Evolutionary conservation across 1,140 invertebrate species (phyloP).

Genomic region (Diorhabda elongata): DNA sequence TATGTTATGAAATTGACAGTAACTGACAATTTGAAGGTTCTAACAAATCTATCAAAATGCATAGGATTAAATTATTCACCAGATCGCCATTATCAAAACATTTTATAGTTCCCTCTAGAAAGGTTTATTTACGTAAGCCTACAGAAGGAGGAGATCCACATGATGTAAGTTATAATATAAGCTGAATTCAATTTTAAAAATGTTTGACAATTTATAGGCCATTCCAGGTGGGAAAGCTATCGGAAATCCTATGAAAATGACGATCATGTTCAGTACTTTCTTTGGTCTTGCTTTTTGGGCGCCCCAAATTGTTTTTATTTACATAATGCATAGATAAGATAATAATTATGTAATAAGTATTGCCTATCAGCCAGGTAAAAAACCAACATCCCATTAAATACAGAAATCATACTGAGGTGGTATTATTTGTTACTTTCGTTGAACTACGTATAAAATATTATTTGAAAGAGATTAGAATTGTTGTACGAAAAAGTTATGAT

Average conservation of each 20-base stretch:
- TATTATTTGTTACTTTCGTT: no score
- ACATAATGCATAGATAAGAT: constrained; percentile 26
- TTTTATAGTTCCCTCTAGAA: background rate
- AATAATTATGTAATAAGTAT: background rate
- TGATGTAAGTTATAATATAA: constrained; percentile 1
- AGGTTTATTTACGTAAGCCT: background rate
- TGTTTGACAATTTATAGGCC: background rate
- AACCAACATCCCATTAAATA: no score
- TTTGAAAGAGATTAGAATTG: no score
- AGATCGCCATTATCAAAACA: background rate
- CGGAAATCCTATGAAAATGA: constrained; percentile 20
- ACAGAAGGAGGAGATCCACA: background rate
- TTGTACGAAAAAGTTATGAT: no score
- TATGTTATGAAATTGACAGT: no score
- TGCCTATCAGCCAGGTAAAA: no score
- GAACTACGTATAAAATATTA: no score
- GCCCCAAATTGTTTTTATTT: constrained; percentile 20
- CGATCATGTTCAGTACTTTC: constrained; percentile 17
- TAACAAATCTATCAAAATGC: background rate
- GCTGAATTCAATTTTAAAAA: background rate
- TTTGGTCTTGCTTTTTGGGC: constrained; percentile 21
- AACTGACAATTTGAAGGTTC: no score
- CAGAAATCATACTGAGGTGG: no score
- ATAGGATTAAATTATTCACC: background rate
- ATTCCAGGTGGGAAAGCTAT: constrained; percentile 20